These are phyloP conservation scores for Drosophila ustulata DNA, from an alignment of 2,888 invertebrate genomes.

Conservation along the genomic window DNA sequence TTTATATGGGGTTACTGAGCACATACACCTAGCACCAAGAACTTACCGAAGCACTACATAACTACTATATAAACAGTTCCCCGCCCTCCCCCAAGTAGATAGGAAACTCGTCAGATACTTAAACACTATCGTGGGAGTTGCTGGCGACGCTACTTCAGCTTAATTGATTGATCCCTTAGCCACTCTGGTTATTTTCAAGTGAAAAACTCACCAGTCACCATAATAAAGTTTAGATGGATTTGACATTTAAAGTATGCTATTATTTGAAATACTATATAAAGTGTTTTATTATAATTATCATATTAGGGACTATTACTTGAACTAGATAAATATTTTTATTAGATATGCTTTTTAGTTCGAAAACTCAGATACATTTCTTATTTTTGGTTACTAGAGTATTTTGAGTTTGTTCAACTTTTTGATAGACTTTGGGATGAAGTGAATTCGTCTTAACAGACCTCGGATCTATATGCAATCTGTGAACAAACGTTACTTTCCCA, in stretches of 20 bases:
- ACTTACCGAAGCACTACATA: constrained; percentile 10
- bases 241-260: neutral
- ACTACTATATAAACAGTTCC: constrained; percentile 15
- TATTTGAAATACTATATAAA: neutral
- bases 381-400: neutral
- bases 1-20: constrained; percentile 68
- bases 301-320: too few relatives aligned
- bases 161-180: constrained; percentile 27
- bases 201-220: neutral
- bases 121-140: constrained; percentile 42
- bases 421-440: neutral
- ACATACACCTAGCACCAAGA: constrained; percentile 42
- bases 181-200: neutral
- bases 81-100: constrained; percentile 1
- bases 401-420: neutral
- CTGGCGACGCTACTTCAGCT: constrained; percentile 5
- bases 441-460: neutral
- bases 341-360: too few relatives aligned
- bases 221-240: neutral
- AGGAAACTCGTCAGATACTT: neutral
- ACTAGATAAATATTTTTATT: too few relatives aligned
- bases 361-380: too few relatives aligned
- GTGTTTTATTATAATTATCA: too few relatives aligned
- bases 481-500: constrained; percentile 9
- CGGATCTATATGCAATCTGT: neutral